A percentile compares a stretch with the other conserved stretches of the same genome.
Evolutionary conservation across 2,113 vertebrate genomes (phyloP).

Genomic region (Dasyornis broadbenti): DNA sequence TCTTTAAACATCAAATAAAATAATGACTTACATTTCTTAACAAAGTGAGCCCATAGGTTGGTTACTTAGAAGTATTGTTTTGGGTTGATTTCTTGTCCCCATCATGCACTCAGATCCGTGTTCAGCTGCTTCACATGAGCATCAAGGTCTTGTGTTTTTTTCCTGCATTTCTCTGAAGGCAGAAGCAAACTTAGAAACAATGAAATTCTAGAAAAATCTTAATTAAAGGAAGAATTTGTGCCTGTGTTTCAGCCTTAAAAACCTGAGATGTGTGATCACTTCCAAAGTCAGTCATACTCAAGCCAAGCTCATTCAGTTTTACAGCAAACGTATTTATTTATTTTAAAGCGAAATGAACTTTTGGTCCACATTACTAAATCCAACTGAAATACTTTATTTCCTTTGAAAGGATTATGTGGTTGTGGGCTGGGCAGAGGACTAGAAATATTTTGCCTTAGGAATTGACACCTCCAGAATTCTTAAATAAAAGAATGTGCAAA

Average conservation of each 20-base stretch:
- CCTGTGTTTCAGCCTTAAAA: background rate
- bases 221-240: background rate
- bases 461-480: background rate
- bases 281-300: background rate
- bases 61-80: background rate
- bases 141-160: background rate
- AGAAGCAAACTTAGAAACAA: background rate
- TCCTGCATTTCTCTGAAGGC: background rate
- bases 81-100: background rate
- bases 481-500: background rate
- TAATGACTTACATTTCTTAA: background rate
- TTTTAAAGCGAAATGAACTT: background rate
- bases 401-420: background rate
- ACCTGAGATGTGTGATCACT: background rate
- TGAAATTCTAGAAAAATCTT: background rate
- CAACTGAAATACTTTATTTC: background rate
- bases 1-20: background rate
- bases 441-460: background rate
- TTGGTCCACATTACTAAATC: background rate
- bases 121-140: background rate
- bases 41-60: background rate
- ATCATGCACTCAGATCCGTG: fast-evolving
- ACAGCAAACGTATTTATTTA: background rate
- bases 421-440: background rate
- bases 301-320: background rate